phyloP scores from a whole-genome alignment of 1,140 invertebrate species.

The Drosophila parvula region DNA sequence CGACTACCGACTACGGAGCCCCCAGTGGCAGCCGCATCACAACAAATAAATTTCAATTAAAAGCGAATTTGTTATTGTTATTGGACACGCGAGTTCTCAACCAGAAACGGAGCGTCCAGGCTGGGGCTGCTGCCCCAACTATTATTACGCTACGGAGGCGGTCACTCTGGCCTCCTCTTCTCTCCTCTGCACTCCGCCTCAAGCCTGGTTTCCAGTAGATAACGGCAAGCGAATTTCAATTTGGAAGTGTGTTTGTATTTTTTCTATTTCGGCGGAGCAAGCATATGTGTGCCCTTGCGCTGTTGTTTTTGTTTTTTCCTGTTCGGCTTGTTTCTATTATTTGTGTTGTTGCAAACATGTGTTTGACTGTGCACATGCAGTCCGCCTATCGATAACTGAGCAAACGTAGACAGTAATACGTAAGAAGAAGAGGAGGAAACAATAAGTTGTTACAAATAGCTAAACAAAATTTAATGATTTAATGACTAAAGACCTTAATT shows the following conservation, averaged over 20 bases:
- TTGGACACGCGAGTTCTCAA: slow-evolving; percentile 26
- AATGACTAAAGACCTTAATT: neutral
- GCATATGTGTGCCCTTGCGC: slow-evolving; percentile 29
- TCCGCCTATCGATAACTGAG: slow-evolving; percentile 14
- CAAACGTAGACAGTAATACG: neutral
- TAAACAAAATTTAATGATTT: neutral
- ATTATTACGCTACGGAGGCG: slow-evolving; percentile 24
- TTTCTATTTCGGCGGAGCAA: slow-evolving; percentile 15
- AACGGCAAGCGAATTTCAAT: slow-evolving; percentile 9
- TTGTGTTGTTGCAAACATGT: slow-evolving; percentile 38
- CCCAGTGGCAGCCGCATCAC: slow-evolving; percentile 45
- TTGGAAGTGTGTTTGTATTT: slow-evolving; percentile 21
- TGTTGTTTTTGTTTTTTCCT: slow-evolving; percentile 8
- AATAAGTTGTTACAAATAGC: neutral
- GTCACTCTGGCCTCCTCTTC: slow-evolving; percentile 7
- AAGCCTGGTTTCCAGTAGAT: slow-evolving; percentile 17
- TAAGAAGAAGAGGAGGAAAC: neutral
- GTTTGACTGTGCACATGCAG: slow-evolving; percentile 18
- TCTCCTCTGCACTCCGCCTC: neutral
- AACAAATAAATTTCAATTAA: slow-evolving; percentile 81
- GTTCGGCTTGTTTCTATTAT: slow-evolving; percentile 23
- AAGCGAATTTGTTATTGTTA: slow-evolving; percentile 51
- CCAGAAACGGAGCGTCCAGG: slow-evolving; percentile 7
- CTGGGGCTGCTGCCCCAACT: slow-evolving; percentile 3
- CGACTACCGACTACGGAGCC: slow-evolving; percentile 24